Base-by-base conservation (phyloP, 2,888 invertebrate genomes). In the Branchipolynoe longqiensis region DNA sequence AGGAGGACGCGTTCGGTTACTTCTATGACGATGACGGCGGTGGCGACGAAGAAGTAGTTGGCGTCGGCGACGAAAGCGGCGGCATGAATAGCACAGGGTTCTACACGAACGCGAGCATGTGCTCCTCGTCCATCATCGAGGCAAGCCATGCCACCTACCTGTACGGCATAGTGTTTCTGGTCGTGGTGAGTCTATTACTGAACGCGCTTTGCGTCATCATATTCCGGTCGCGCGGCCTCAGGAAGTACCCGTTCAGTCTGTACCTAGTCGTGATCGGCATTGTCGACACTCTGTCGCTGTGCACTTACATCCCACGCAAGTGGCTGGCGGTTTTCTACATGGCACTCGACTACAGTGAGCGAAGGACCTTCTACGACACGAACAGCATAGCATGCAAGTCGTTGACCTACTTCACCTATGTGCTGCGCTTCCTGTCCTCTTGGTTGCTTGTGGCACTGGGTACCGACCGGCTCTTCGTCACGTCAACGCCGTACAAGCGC, bases 371-470 rank as follows among this genome's bases (percentile, higher is more conserved):
- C 40, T 84, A 84, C n/a, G 84, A 84, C 56, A 84, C 54, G 0
- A 73, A 84, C 31, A 48, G n/a, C n/a, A 84, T 84, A 54, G 84
- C 84, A 3, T 84, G 84, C 56, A 84, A 84, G 56, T 4, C 73
- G 0, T 28, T 84, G 6, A 84, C 84, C 25, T 84, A 84, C 56
- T 25, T 84, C 14, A 69, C 84, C 56, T 84, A 84, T 36, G 84
- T 84, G 22, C 54, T 84, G 18, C 6, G 84, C n/a, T 84, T 84
- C 40, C 22, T 84, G 31, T 69, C 84, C 22, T 84, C 84, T 18
- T 84, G 84, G 84, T n/a, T 84, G 56, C 1, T 84, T 18, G 84
- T 84, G 2, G 84, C 84, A 14, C 28, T 84, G 14, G 59, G 62
- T 14, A 38, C 40, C 25, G 84, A 84, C 22, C 41, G 84, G 6